Evolutionary conservation across 2,113 vertebrate species (phyloP), one percentile per base, ranked within the genome.

Genomic region (Oreochromis spilurus): DNA sequence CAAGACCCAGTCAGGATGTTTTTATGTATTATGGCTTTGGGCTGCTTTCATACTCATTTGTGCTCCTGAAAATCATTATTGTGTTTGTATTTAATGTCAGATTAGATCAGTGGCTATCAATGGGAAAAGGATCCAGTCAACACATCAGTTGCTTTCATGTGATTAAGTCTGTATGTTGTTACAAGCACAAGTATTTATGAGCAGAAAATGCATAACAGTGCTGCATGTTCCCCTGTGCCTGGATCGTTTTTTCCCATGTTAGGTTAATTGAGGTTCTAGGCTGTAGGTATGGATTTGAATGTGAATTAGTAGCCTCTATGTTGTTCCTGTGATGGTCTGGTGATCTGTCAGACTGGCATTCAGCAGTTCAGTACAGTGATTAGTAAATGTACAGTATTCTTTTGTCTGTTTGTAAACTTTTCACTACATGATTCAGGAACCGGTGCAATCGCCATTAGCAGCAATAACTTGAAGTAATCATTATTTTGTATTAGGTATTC

Each of bases 391-490:
- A 72, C 5, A 26, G 38, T 43, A 45, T 45, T 72, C 67, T 40
- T 72, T 72, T 17, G 67, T 45, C 1, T 72, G 0, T 19, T 67
- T 40, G 19, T 67, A 70, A 70, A 24, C 36, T 0, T 70, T 70
- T 70, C 65, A 70, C 38, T 24, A 24, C 65, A 70, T 4, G 12
- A 70, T 70, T 70, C n/a, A 16, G 5, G 43, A 70, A n/a, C 2
- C 0, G 3, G 65, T 43, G n/a, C 36, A 70, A 43, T 40, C 5
- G 0, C 65, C 0, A 24, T 9, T 72, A 72, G 21, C 38, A 72
- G 67, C 67, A 26, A 72, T 45, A 72, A 72, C 0, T 3, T 72
- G 8, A 72, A 45, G 13, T 45, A 72, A 72, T 45, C 21, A 45
- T 45, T 72, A 38, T 45, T 45, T 24, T 26, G 65, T 43, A 43